Evolutionary conservation across 30 jellyfish, hydroid and myxozoan species (phyloP).

Genomic region (Catostylus mosaicus): DNA sequence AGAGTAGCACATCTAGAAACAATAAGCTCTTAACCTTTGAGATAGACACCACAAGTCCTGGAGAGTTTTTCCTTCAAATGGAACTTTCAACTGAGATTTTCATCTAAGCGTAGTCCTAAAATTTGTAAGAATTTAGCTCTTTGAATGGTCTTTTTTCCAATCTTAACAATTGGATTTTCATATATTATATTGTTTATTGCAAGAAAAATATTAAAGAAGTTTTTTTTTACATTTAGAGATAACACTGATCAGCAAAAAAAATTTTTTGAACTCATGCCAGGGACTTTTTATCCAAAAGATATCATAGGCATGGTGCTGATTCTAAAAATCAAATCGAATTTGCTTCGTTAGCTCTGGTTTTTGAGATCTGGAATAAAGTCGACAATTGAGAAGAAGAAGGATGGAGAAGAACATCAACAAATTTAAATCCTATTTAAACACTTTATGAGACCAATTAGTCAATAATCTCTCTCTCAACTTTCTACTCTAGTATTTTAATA

Average conservation of each 20-base stretch:
- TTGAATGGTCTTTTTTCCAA: too few relatives aligned
- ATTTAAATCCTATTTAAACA: too few relatives aligned
- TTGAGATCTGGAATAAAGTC: slow-evolving; percentile 24
- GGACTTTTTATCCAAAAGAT: slow-evolving; percentile 5
- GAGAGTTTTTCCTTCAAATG: neutral
- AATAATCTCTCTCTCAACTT: too few relatives aligned
- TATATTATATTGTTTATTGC: too few relatives aligned
- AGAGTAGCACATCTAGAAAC: neutral
- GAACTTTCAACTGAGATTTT: slow-evolving; percentile 20
- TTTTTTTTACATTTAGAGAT: too few relatives aligned
- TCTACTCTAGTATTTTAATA: too few relatives aligned
- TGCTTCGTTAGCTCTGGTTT: slow-evolving; percentile 26
- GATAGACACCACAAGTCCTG: slow-evolving; percentile 11
- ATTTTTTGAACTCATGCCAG: slow-evolving; percentile 17
- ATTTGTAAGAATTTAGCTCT: too few relatives aligned
- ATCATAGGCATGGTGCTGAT: slow-evolving; percentile 19
- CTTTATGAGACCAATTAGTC: too few relatives aligned
- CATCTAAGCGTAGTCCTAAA: slow-evolving; percentile 10
- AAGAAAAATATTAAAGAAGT: too few relatives aligned
- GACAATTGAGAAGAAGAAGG: too few relatives aligned
- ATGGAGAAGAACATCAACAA: too few relatives aligned
- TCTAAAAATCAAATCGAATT: slow-evolving; percentile 15
- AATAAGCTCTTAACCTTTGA: neutral
- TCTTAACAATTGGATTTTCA: too few relatives aligned
- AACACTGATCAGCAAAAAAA: slow-evolving; percentile 4